A percentile compares a stretch with the other conserved stretches of the same genome.
Evolutionary conservation across 2,888 invertebrate species (phyloP).

Genomic region (Phyto melanocephala): DNA sequence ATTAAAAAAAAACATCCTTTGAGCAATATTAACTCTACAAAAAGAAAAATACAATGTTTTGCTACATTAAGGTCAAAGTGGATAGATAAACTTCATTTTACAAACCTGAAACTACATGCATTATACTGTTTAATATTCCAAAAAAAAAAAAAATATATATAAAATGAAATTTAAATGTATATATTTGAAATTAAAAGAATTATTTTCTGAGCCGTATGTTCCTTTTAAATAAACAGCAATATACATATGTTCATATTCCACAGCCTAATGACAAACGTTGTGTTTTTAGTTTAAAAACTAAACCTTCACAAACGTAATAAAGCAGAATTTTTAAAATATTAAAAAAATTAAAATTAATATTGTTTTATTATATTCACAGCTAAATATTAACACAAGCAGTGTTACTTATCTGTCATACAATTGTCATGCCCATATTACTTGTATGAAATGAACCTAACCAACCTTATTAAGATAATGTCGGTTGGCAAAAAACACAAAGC

Average conservation of each 20-base stretch:
- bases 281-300: slow-evolving; percentile 47
- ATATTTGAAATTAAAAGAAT: no score
- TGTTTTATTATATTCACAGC: no score
- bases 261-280: slow-evolving; percentile 33
- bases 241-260: no score
- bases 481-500: no score
- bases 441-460: no score
- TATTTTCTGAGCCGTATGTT: no score
- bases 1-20: slow-evolving; percentile 9
- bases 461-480: no score
- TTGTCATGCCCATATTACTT: no score
- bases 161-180: no score
- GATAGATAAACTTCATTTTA: neutral
- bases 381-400: no score
- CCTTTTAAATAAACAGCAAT: no score
- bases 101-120: neutral
- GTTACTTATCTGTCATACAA: no score
- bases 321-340: neutral
- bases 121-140: slow-evolving; percentile 11
- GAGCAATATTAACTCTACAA: slow-evolving; percentile 48
- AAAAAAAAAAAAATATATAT: neutral
- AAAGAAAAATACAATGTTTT: slow-evolving; percentile 34
- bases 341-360: neutral
- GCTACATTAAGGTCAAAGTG: slow-evolving; percentile 8
- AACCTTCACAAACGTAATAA: slow-evolving; percentile 5